Evolutionary conservation across 53 echinoderm and acorn worm genomes (phyloP).

Genomic region (Zoroaster sp.): DNA sequence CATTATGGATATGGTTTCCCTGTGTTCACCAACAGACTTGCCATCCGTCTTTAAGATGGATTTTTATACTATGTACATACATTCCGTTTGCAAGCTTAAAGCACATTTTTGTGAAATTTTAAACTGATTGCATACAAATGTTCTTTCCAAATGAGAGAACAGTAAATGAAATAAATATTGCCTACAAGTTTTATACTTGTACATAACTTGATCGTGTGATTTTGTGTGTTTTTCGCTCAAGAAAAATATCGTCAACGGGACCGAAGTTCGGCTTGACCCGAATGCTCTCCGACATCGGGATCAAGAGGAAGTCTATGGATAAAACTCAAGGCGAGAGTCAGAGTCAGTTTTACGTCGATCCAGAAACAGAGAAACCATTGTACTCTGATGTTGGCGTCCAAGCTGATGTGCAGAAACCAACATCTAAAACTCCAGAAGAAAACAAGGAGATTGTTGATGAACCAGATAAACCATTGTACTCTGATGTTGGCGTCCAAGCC

Average conservation of each 20-base stretch:
- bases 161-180: too few relatives aligned
- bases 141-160: too few relatives aligned
- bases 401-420: not conserved
- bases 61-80: too few relatives aligned
- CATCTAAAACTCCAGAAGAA: not conserved
- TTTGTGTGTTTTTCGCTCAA: not conserved
- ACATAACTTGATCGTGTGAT: not conserved
- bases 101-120: too few relatives aligned
- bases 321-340: not conserved
- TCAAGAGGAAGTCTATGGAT: not conserved
- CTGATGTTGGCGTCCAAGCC: constrained; percentile 23
- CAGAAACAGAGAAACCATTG: not conserved
- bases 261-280: not conserved
- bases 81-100: too few relatives aligned
- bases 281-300: not conserved
- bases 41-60: too few relatives aligned
- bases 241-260: constrained; percentile 16
- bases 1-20: too few relatives aligned
- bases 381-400: constrained; percentile 8
- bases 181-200: not conserved
- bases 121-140: too few relatives aligned
- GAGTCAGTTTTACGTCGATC: constrained; percentile 3
- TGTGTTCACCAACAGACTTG: too few relatives aligned
- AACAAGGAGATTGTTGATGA: too few relatives aligned
- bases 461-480: not conserved